Percentiles rank a stretch among this genome's conserved stretches.
Evolutionary conservation across 2,113 vertebrate genomes (phyloP).

Genomic region (Rhabdornis inornatus): DNA sequence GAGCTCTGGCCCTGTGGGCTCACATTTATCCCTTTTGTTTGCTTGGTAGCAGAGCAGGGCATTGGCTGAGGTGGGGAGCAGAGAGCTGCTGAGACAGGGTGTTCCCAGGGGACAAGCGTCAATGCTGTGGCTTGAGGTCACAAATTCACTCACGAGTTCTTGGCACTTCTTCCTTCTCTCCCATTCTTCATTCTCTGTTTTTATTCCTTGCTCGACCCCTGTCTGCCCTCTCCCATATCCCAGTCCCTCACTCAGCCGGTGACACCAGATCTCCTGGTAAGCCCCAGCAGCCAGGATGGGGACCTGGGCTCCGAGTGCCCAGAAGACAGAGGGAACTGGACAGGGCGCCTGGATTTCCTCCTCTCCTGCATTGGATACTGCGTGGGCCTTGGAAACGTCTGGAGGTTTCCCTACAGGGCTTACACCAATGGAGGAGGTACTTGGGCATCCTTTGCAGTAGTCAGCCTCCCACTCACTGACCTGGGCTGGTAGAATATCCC

Average conservation of each 20-base stretch:
- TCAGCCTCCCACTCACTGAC: not conserved
- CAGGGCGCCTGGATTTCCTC: conserved; percentile 81
- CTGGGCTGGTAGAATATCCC: not conserved
- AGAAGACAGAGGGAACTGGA: conserved; percentile 79
- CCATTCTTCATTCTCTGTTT: not conserved
- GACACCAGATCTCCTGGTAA: conserved; percentile 79
- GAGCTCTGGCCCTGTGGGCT: not conserved
- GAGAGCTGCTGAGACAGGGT: not conserved
- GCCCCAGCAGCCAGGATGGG: conserved; percentile 76
- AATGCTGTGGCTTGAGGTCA: rapidly evolving
- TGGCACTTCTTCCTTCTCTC: not conserved
- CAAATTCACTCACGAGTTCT: not conserved
- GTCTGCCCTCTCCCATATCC: not conserved
- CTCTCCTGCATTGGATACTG: conserved; percentile 84
- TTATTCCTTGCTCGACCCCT: not conserved
- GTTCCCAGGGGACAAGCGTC: not conserved
- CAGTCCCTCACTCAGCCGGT: conserved; percentile 47
- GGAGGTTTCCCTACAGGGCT: conserved; percentile 81
- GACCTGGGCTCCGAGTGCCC: conserved; percentile 73
- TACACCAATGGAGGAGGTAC: conserved; percentile 84
- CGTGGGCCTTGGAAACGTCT: conserved; percentile 80
- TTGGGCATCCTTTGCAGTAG: not conserved
- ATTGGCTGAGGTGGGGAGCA: not conserved
- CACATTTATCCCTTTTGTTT: not conserved
- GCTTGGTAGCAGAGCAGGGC: not conserved